phyloP scores from a whole-genome alignment of 2,113 vertebrate genomes.

The Tetrao urogallus region DNA sequence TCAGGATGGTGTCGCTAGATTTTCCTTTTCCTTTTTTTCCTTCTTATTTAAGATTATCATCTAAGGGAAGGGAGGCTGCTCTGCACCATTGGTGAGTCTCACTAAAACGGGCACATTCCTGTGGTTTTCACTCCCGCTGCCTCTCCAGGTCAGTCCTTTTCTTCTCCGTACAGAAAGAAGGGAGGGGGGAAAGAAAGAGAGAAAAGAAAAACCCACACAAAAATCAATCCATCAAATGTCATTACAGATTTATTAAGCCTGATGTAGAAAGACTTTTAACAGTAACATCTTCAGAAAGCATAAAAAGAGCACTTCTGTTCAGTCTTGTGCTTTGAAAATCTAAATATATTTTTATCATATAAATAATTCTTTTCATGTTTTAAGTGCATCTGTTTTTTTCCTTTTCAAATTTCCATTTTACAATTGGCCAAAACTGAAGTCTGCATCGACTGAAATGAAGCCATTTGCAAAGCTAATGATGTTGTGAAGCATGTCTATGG shows the following conservation, averaged over 20 bases:
- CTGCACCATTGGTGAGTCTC: neutral
- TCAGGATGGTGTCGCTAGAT: neutral
- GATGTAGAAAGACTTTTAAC: constrained; percentile 88
- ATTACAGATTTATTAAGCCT: constrained; percentile 88
- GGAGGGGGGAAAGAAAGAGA: neutral
- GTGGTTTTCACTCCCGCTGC: neutral
- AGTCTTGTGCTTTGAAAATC: constrained; percentile 89
- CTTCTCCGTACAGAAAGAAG: neutral
- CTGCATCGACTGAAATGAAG: constrained; percentile 71
- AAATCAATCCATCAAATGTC: constrained; percentile 87
- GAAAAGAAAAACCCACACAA: constrained; percentile 70
- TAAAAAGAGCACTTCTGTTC: constrained; percentile 86
- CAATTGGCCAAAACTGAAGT: constrained; percentile 78
- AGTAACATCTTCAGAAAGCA: constrained; percentile 84
- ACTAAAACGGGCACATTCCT: neutral
- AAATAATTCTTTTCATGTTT: constrained; percentile 88
- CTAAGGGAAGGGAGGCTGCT: neutral
- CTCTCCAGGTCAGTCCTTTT: constrained; percentile 17
- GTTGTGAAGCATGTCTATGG: constrained; percentile 67
- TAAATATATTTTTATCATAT: constrained; percentile 90
- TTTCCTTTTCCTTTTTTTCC: neutral
- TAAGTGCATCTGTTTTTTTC: constrained; percentile 82
- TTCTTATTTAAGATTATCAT: neutral
- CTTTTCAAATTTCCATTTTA: constrained; percentile 76
- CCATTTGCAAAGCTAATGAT: constrained; percentile 78